phyloP scores from a whole-genome alignment of 2,797 vertebrate genomes.

The Harpagifer antarcticus region DNA sequence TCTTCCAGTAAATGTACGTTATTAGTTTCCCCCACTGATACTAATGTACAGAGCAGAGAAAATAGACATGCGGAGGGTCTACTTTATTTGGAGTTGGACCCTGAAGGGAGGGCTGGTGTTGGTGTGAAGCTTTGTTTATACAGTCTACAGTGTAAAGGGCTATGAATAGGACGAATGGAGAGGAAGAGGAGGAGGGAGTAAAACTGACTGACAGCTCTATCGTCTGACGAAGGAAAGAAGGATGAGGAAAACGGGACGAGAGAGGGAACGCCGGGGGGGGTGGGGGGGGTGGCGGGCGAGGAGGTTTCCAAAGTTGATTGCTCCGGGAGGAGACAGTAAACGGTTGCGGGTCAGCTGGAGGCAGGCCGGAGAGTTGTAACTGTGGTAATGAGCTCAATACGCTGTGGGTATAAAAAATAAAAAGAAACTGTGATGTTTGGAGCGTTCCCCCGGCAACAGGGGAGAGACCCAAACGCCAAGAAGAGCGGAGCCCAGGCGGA shows the following conservation, averaged over 20 bases:
- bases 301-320: conserved; percentile 66
- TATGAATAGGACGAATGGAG: neutral
- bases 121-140: conserved; percentile 51
- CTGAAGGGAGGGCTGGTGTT: conserved; percentile 25
- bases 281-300: neutral
- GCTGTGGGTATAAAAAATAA: conserved; percentile 42
- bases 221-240: conserved; percentile 37
- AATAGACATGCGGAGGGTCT: conserved; percentile 58
- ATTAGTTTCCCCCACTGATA: too few relatives aligned
- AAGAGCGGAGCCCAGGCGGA: conserved; percentile 56
- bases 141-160: conserved; percentile 45
- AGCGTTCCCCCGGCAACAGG: conserved; percentile 56
- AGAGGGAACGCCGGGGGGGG: conserved; percentile 16
- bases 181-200: neutral
- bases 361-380: conserved; percentile 63
- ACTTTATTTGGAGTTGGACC: conserved; percentile 45
- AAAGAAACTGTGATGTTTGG: conserved; percentile 56
- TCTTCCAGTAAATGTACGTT: too few relatives aligned
- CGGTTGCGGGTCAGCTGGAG: conserved; percentile 71
- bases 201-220: conserved; percentile 62
- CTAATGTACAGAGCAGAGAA: neutral
- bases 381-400: conserved; percentile 76
- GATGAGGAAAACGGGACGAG: conserved; percentile 53
- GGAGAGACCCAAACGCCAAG: conserved; percentile 50
- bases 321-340: conserved; percentile 73